These are phyloP conservation scores for Pogonomyrmex barbatus DNA, from an alignment of 1,140 invertebrate species.

Conservation along the genomic window DNA sequence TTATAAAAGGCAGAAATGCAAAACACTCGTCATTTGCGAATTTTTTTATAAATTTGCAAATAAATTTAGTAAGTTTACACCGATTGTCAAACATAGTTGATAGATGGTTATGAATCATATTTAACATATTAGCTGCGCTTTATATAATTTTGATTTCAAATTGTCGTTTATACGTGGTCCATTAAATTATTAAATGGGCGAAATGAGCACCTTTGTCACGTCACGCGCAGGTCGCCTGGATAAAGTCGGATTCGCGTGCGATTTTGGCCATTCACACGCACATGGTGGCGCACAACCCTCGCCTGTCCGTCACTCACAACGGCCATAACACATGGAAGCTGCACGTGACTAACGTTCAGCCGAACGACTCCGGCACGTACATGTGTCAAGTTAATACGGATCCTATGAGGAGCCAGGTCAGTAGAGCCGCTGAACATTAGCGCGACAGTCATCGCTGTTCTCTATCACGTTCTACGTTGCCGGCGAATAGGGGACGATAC, in stretches of 20 bases:
- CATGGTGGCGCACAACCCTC: constrained; percentile 94
- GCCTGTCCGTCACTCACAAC: constrained; percentile 94
- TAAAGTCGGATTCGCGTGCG: constrained; percentile 94
- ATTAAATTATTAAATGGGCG: neutral
- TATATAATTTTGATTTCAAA: neutral
- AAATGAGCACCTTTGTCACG: constrained; percentile 62
- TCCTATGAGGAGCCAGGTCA: constrained; percentile 95
- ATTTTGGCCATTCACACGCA: constrained; percentile 96
- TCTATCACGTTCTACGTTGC: constrained; percentile 36
- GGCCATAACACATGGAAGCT: constrained; percentile 96
- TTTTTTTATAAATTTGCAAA: neutral
- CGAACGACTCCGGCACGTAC: constrained; percentile 94
- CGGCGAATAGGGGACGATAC: constrained; percentile 41
- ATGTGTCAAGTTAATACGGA: constrained; percentile 97
- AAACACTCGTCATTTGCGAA: neutral
- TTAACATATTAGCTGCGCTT: neutral
- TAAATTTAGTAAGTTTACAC: neutral
- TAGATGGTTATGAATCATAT: neutral
- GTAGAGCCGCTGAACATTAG: constrained; percentile 69
- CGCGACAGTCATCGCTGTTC: constrained; percentile 6
- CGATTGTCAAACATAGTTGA: neutral
- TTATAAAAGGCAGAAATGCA: neutral
- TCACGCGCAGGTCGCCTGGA: constrained; percentile 73
- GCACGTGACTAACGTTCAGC: constrained; percentile 93
- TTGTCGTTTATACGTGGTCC: neutral